phyloP scores from a whole-genome alignment of 1,140 invertebrate species.

The Drosophila ohnishii region DNA sequence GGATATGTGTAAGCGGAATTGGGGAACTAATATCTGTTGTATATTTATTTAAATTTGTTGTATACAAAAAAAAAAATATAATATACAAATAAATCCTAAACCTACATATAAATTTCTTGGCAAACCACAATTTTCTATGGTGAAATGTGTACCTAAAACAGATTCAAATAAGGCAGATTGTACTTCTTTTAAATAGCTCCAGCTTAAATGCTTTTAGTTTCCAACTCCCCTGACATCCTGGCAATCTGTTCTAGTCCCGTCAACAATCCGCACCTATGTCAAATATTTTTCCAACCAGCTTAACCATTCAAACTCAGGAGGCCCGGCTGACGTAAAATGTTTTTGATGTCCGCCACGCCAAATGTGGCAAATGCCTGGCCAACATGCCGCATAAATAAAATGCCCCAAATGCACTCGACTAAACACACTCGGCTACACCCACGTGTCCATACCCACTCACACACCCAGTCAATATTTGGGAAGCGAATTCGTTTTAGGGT shows the following conservation, averaged over 20 bases:
- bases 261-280: constrained; percentile 50
- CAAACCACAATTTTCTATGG: not conserved
- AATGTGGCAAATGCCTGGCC: constrained; percentile 64
- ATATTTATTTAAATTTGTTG: too few species aligned
- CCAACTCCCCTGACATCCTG: constrained; percentile 17
- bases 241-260: constrained; percentile 23
- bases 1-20: not conserved
- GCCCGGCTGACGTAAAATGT: constrained; percentile 45
- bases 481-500: constrained; percentile 41
- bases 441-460: constrained; percentile 14
- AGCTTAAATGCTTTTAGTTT: constrained; percentile 26
- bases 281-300: constrained; percentile 51
- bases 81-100: too few species aligned
- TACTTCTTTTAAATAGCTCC: constrained; percentile 4
- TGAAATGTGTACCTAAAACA: not conserved
- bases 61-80: too few species aligned
- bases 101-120: not conserved
- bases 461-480: constrained; percentile 35
- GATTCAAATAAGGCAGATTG: not conserved
- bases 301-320: constrained; percentile 39
- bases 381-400: constrained; percentile 72
- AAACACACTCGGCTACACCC: constrained; percentile 50
- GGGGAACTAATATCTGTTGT: too few species aligned
- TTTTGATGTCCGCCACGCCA: constrained; percentile 54
- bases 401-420: constrained; percentile 75